Evolutionary conservation across 1,140 invertebrate species (phyloP).

Genomic region (Orius insidiosus): DNA sequence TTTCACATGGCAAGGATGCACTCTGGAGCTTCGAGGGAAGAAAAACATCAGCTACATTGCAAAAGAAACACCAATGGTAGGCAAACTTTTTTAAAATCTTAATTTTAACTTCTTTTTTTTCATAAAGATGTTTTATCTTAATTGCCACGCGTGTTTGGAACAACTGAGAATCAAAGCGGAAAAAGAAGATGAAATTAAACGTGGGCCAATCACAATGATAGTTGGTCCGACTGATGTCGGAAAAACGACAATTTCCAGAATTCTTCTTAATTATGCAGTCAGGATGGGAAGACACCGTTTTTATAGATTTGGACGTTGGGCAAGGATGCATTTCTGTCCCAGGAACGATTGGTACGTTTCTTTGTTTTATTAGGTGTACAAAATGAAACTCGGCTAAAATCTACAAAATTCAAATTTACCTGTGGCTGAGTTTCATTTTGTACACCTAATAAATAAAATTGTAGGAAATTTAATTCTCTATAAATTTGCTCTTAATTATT

Average conservation of each 20-base stretch:
- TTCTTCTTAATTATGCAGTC: slow-evolving; percentile 88
- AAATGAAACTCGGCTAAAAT: too few species aligned
- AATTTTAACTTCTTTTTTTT: slow-evolving; percentile 3
- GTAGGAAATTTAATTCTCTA: too few species aligned
- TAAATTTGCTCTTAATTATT: too few species aligned
- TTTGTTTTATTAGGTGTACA: too few species aligned
- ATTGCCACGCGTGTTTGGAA: slow-evolving; percentile 87
- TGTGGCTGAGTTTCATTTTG: too few species aligned
- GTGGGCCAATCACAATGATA: slow-evolving; percentile 73
- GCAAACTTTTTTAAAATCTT: too few species aligned
- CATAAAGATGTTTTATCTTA: slow-evolving; percentile 60
- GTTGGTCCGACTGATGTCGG: slow-evolving; percentile 92
- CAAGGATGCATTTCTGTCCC: slow-evolving; percentile 87
- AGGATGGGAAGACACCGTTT: slow-evolving; percentile 73
- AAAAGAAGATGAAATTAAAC: slow-evolving; percentile 37
- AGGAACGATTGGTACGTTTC: slow-evolving; percentile 63
- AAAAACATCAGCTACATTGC: slow-evolving; percentile 86
- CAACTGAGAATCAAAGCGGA: slow-evolving; percentile 63
- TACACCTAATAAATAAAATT: too few species aligned
- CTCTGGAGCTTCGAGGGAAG: slow-evolving; percentile 62
- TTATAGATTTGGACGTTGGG: slow-evolving; percentile 91
- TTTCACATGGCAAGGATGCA: slow-evolving; percentile 91
- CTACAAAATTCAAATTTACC: too few species aligned
- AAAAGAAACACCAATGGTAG: slow-evolving; percentile 86
- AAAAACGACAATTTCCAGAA: slow-evolving; percentile 78